Percentiles rank a stretch among this genome's conserved stretches.
phyloP scores from a whole-genome alignment of 2,113 vertebrate species.

The Pyxicephalus adspersus region DNA sequence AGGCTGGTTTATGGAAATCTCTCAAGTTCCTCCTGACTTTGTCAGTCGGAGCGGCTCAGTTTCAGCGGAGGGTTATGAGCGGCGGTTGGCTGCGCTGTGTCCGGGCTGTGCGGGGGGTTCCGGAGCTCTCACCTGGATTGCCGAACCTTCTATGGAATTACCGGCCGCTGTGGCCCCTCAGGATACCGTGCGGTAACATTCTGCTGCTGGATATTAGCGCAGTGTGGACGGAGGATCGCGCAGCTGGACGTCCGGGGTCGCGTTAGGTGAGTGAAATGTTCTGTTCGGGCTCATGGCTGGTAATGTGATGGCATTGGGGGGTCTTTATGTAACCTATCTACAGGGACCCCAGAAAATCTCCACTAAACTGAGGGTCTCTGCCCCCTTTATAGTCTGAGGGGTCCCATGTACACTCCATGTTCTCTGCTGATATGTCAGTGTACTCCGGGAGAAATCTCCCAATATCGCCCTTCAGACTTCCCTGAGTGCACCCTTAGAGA shows the following conservation, averaged over 20 bases:
- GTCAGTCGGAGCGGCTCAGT: constrained; percentile 41
- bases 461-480: too few relatives aligned
- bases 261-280: constrained; percentile 40
- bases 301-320: too few relatives aligned
- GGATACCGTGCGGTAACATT: too few relatives aligned
- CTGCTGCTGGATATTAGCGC: neutral
- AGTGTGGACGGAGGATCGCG: neutral
- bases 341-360: too few relatives aligned
- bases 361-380: too few relatives aligned
- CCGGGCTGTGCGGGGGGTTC: neutral
- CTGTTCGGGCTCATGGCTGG: neutral
- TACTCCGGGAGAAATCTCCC: too few relatives aligned
- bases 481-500: too few relatives aligned
- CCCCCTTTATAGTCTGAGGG: too few relatives aligned
- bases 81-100: neutral
- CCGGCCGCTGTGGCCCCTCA: neutral
- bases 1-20: constrained; percentile 46
- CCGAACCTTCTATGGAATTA: neutral
- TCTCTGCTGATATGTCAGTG: too few relatives aligned
- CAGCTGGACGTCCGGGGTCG: constrained; percentile 37
- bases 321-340: too few relatives aligned
- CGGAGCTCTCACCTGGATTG: neutral
- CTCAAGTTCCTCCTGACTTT: constrained; percentile 47
- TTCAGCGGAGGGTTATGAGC: constrained; percentile 15
- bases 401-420: too few relatives aligned